Percentiles rank a stretch among this genome's conserved stretches.
phyloP scores from a whole-genome alignment of 2,888 invertebrate species.

The Drosophila barbarae region DNA sequence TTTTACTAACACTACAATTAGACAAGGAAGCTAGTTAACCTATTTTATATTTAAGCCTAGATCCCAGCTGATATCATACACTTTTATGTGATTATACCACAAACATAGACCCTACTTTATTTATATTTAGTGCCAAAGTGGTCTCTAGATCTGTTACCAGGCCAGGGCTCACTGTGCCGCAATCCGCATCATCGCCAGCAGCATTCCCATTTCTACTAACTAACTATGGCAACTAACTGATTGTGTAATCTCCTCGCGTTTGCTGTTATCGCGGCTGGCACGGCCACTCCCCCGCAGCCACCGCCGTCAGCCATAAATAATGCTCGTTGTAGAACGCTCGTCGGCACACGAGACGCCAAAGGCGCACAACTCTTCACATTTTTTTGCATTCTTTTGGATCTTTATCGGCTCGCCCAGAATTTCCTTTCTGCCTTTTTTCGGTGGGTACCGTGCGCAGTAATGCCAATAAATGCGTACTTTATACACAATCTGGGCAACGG shows the following conservation, averaged over 20 bases:
- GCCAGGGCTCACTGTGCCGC: conserved; percentile 3
- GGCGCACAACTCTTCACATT: conserved; percentile 19
- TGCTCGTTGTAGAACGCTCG: conserved; percentile 17
- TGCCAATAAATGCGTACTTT: conserved; percentile 16
- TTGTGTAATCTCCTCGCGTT: conserved; percentile 23
- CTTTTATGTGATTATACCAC: background rate
- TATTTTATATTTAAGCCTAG: background rate
- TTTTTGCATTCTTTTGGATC: conserved; percentile 24
- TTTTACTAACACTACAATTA: no score
- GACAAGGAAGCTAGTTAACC: no score
- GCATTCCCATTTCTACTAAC: conserved; percentile 7
- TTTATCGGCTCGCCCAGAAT: conserved; percentile 20
- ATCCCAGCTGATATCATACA: background rate
- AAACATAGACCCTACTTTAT: background rate
- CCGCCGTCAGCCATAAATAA: conserved; percentile 2
- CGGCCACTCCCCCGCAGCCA: conserved; percentile 3
- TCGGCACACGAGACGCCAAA: conserved; percentile 61
- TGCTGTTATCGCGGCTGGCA: conserved; percentile 10
- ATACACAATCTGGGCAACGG: background rate
- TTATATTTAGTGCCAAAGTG: no score
- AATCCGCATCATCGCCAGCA: conserved; percentile 17
- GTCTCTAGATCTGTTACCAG: background rate
- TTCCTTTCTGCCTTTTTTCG: conserved; percentile 1
- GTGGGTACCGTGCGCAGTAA: conserved; percentile 33
- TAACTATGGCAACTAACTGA: conserved; percentile 25